A percentile compares a stretch with the other conserved stretches of the same genome.
These are phyloP conservation scores for Oligia strigilis DNA, from an alignment of 2,888 invertebrate genomes.

Conservation along the genomic window DNA sequence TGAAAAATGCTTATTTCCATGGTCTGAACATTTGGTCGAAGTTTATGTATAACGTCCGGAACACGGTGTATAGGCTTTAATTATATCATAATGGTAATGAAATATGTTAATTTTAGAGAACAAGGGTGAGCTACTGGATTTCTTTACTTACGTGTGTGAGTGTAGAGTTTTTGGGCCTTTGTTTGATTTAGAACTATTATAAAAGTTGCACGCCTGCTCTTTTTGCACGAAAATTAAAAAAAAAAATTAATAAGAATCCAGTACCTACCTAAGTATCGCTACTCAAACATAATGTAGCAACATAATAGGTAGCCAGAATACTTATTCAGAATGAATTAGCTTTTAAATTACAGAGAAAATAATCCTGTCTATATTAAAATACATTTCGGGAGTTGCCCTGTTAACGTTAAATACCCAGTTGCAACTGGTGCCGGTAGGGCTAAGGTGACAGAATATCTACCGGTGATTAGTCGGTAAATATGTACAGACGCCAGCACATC, in stretches of 20 bases:
- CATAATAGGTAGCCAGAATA: neutral
- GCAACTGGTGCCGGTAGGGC: neutral
- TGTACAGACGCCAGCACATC: too few species aligned
- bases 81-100: neutral
- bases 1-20: too few species aligned
- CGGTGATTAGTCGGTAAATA: conserved; percentile 69
- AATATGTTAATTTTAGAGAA: neutral
- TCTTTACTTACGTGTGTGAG: neutral
- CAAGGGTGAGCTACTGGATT: neutral
- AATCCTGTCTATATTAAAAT: neutral
- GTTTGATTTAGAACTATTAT: neutral
- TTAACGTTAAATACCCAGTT: neutral
- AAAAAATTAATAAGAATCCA: neutral
- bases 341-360: neutral
- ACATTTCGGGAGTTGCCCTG: neutral
- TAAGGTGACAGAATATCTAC: conserved; percentile 59
- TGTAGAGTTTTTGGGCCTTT: neutral
- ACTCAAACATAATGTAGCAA: neutral
- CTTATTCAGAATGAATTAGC: too few species aligned
- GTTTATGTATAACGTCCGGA: too few species aligned
- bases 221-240: neutral
- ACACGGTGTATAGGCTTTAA: neutral
- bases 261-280: neutral
- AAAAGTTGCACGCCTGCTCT: neutral
- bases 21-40: too few species aligned